These are phyloP conservation scores for Planococcus citri DNA, from an alignment of 1,140 invertebrate species.

Conservation along the genomic window DNA sequence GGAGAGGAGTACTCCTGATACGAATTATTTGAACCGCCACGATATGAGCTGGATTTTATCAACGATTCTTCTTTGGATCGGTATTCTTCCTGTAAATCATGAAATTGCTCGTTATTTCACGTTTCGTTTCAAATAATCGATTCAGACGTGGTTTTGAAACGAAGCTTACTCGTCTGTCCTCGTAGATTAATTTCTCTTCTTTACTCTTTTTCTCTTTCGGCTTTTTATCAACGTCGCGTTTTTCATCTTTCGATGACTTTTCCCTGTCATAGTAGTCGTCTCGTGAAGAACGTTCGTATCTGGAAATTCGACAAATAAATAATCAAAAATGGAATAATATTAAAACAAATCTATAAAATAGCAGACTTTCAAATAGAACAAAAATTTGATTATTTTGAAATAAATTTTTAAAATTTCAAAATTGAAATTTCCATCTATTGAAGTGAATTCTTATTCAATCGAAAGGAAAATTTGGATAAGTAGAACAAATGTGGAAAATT, in stretches of 20 bases:
- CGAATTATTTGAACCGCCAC: background rate
- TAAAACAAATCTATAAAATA: too few species aligned
- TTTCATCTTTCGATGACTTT: background rate
- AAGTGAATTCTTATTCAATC: too few species aligned
- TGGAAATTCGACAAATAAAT: background rate
- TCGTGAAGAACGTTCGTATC: background rate
- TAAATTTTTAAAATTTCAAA: too few species aligned
- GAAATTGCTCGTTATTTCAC: too few species aligned
- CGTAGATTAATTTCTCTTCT: constrained; percentile 4
- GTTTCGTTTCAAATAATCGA: too few species aligned
- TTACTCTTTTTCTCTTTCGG: background rate
- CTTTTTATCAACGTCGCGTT: background rate
- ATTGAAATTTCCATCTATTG: too few species aligned
- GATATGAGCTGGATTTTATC: constrained; percentile 8
- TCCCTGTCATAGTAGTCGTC: background rate
- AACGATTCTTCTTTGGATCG: background rate
- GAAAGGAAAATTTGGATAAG: too few species aligned
- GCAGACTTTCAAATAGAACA: too few species aligned
- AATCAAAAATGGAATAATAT: too few species aligned
- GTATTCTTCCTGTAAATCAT: background rate
- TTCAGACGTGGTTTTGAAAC: too few species aligned
- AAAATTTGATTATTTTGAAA: too few species aligned
- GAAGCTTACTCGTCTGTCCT: background rate
- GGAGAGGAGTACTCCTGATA: background rate
- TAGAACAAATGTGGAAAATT: too few species aligned